phyloP scores from a whole-genome alignment of 2,888 invertebrate species.

The Chloroclysta siterata region DNA sequence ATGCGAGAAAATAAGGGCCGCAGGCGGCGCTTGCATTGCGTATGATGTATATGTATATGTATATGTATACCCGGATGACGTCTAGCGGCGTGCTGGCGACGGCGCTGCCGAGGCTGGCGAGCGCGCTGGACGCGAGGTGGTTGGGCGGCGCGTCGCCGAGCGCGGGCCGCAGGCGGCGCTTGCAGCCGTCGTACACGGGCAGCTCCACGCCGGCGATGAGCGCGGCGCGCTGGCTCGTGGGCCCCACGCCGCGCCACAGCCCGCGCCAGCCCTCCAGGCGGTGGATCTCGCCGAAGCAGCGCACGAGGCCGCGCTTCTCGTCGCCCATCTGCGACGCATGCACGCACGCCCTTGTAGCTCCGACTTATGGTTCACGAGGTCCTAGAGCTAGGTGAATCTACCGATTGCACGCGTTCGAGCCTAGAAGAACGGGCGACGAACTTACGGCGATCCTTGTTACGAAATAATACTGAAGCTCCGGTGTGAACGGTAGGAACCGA shows the following conservation, averaged over 20 bases:
- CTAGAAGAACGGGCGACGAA: too few species aligned
- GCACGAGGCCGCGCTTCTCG: slow-evolving; percentile 87
- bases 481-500: too few species aligned
- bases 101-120: slow-evolving; percentile 96
- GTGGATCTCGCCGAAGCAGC: slow-evolving; percentile 94
- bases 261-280: slow-evolving; percentile 93
- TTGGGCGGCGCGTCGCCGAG: slow-evolving; percentile 93
- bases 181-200: slow-evolving; percentile 96
- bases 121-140: slow-evolving; percentile 95
- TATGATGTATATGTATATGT: too few species aligned
- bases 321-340: slow-evolving; percentile 76
- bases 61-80: slow-evolving; percentile 90
- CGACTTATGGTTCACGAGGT: too few species aligned
- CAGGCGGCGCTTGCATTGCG: too few species aligned
- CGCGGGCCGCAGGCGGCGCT: slow-evolving; percentile 88
- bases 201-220: slow-evolving; percentile 97
- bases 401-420: too few species aligned
- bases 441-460: too few species aligned
- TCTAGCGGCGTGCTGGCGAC: slow-evolving; percentile 97
- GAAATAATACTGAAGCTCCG: too few species aligned
- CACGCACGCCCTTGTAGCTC: background rate
- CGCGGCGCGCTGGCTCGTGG: slow-evolving; percentile 96
- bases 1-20: too few species aligned
- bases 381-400: too few species aligned
- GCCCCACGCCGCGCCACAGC: slow-evolving; percentile 96